Conservation (phyloP, 35 echinoderm and acorn worm genomes). For the Heliocidaris tuberculata region DNA sequence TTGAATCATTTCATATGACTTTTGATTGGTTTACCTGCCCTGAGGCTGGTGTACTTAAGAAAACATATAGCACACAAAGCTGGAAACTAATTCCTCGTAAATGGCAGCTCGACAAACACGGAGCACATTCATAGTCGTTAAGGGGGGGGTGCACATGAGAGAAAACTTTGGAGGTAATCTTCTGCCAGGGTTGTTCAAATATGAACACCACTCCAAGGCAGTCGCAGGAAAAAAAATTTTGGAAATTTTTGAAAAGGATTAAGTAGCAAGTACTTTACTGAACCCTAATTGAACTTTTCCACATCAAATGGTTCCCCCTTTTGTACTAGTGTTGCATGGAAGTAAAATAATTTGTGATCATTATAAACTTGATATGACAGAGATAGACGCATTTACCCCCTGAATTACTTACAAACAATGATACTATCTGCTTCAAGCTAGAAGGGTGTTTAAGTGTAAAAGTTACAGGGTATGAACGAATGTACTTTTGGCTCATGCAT, state of each 20-base stretch:
- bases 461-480: no score
- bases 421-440: no score
- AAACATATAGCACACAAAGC: constrained; percentile 32
- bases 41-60: not conserved
- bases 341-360: no score
- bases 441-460: no score
- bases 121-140: not conserved
- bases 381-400: no score
- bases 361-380: no score
- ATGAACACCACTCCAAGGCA: not conserved
- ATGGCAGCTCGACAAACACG: not conserved
- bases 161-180: not conserved
- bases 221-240: not conserved
- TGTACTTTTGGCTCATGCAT: no score
- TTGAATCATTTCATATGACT: not conserved
- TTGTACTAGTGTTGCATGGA: no score
- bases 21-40: constrained; percentile 21
- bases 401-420: no score
- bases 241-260: not conserved
- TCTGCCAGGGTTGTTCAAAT: not conserved
- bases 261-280: not conserved
- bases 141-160: not conserved
- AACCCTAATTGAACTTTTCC: not conserved
- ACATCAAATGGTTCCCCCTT: no score
- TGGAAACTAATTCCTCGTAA: not conserved